Percentiles rank a stretch among this genome's conserved stretches.
Evolutionary conservation across 2,888 invertebrate species (phyloP).

Genomic region (Drymonia ruficornis): DNA sequence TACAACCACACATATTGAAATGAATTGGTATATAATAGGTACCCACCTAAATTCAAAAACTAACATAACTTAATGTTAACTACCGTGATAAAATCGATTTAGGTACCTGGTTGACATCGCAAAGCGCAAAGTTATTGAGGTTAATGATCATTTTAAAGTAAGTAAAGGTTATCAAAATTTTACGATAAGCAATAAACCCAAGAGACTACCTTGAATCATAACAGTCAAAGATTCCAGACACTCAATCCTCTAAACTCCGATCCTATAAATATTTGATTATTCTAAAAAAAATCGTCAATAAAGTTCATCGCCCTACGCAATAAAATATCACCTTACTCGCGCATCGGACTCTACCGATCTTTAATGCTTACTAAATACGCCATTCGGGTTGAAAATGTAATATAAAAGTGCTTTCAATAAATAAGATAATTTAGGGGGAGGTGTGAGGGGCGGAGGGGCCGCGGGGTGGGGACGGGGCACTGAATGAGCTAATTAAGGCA

Average conservation of each 20-base stretch:
- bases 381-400: constrained; percentile 70
- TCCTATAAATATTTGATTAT: constrained; percentile 42
- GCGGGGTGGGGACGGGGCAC: constrained; percentile 49
- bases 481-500: constrained; percentile 84
- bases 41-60: no score
- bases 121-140: no score
- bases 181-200: not conserved
- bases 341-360: constrained; percentile 28
- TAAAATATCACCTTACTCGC: constrained; percentile 46
- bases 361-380: constrained; percentile 69
- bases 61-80: no score
- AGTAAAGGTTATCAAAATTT: not conserved
- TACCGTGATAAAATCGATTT: no score
- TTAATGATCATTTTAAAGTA: no score
- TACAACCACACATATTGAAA: no score
- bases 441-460: constrained; percentile 37
- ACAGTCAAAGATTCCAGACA: not conserved
- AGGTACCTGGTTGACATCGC: no score
- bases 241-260: constrained; percentile 14
- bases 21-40: no score
- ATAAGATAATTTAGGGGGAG: constrained; percentile 73
- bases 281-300: constrained; percentile 27
- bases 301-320: constrained; percentile 39
- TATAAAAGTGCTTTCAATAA: constrained; percentile 82
- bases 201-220: not conserved